Evolutionary conservation across 2,113 vertebrate genomes (phyloP).

Genomic region (Hemiprocne comata): DNA sequence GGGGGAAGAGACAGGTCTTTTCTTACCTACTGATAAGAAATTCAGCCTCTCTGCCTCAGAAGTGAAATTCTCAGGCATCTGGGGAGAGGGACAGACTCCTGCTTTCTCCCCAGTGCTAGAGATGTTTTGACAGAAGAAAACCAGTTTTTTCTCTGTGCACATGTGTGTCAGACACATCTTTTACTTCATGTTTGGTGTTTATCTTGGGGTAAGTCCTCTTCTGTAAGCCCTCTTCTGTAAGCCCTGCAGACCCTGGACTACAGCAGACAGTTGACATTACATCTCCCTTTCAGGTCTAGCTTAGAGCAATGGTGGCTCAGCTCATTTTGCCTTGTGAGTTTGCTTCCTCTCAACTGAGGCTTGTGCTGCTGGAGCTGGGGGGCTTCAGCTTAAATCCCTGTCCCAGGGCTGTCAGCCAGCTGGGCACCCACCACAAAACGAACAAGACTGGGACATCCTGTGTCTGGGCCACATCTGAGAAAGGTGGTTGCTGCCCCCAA

Average conservation of each 20-base stretch:
- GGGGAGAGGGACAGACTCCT: neutral
- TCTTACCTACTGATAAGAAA: neutral
- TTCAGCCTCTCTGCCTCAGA: neutral
- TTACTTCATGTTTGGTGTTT: neutral
- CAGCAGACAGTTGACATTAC: fast-evolving
- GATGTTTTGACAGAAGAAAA: neutral
- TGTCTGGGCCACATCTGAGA: neutral
- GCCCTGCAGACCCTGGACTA: neutral
- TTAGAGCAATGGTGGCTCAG: fast-evolving
- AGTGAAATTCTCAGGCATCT: neutral
- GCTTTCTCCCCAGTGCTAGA: neutral
- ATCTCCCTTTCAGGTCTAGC: neutral
- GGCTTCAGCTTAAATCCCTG: neutral
- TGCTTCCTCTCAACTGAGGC: neutral
- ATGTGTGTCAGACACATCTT: neutral
- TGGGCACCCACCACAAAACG: neutral
- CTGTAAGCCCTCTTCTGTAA: neutral
- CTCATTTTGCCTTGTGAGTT: neutral
- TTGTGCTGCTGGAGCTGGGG: neutral
- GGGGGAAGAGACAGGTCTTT: neutral
- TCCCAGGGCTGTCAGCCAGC: constrained; percentile 8
- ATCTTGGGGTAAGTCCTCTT: neutral
- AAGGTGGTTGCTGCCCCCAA: constrained; percentile 19
- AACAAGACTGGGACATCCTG: neutral
- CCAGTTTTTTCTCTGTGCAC: fast-evolving